Conservation (phyloP, 2,797 vertebrate genomes). For the Huso huso region DNA sequence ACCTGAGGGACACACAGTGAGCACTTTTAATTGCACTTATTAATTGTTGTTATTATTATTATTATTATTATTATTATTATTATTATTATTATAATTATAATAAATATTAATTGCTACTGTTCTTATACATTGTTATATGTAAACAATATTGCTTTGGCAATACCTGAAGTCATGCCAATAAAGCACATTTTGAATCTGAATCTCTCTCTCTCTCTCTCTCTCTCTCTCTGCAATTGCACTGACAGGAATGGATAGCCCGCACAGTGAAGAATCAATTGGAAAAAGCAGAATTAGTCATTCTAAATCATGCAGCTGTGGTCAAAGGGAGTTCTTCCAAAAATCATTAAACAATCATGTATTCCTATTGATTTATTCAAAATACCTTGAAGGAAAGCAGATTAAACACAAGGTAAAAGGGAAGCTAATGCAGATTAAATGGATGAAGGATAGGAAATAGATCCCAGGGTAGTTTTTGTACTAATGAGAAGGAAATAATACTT, state of each 20-base stretch:
- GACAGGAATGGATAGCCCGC: slow-evolving; percentile 62
- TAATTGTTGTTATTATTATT: too few species aligned
- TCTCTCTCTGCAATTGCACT: slow-evolving; percentile 12
- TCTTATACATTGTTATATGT: too few species aligned
- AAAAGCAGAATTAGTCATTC: slow-evolving; percentile 99
- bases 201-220: slow-evolving; percentile 3
- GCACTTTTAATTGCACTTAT: too few species aligned
- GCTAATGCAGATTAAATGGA: slow-evolving; percentile 97
- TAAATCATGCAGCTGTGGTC: slow-evolving; percentile 94
- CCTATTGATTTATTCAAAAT: slow-evolving; percentile 99
- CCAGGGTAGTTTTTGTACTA: slow-evolving; percentile 84
- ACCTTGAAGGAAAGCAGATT: slow-evolving; percentile 96
- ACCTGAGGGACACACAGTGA: too few species aligned
- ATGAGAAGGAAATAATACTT: slow-evolving; percentile 97
- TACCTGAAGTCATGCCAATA: too few species aligned
- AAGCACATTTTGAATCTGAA: too few species aligned
- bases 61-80: too few species aligned
- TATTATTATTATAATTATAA: too few species aligned
- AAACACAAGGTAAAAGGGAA: slow-evolving; percentile 85
- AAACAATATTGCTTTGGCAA: too few species aligned
- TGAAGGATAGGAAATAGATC: slow-evolving; percentile 78
- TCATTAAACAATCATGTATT: slow-evolving; percentile 99
- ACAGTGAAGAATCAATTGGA: slow-evolving; percentile 74
- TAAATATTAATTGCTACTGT: too few species aligned
- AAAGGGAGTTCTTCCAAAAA: slow-evolving; percentile 94